Base-by-base conservation (phyloP, 2,797 vertebrate species). In the Schizopygopsis malacanthus region DNA sequence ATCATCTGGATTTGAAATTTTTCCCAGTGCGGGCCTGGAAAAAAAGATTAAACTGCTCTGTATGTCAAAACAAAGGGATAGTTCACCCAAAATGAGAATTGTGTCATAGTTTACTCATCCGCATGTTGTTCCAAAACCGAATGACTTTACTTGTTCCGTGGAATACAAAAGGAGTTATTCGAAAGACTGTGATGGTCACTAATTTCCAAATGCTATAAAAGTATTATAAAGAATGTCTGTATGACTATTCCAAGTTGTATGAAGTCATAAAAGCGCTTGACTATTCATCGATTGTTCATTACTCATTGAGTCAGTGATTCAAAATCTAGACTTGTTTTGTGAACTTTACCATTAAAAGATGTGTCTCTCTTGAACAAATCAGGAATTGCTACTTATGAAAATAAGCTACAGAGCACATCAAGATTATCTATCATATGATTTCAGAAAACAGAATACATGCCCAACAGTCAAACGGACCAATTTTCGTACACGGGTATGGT, bases 11-110 rank as follows among this genome's bases (percentile, higher is more conserved):
- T 37, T 45, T 33, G 22, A 67, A 56, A n/a, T 76, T 75, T 73
- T 37, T n/a, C 71, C 82, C 43, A 65, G 61, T 4, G 33, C 13
- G 10, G 71, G 43, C 41, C 25, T 50, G 25, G n/a, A 59, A 43
- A 83, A 65, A 11, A 79, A 79, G 52, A 79, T n/a, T 59, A 15
- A 61, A 61, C 37, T 47, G 41, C 39, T 45, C 56, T 61, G 54
- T 4, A 18, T 61, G 6, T 63, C 39, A 43, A 63, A 79, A 79
- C 39, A 79, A 63, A 63, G 52, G 33, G 10, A 78, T 39, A 41
- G 43, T 50, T 73, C 71, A 73, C n/a, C 3, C 50, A 54, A 76
- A 79, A 45, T 45, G 54, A 63, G 39, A 77, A 22, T 4, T 20
- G 75, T 39, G 52, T 79, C 39, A 79, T 61, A 45, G 56, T 61